A percentile compares a stretch with the other conserved stretches of the same genome.
phyloP scores from a whole-genome alignment of 2,888 invertebrate genomes.

The Linhomoeus sp. region DNA sequence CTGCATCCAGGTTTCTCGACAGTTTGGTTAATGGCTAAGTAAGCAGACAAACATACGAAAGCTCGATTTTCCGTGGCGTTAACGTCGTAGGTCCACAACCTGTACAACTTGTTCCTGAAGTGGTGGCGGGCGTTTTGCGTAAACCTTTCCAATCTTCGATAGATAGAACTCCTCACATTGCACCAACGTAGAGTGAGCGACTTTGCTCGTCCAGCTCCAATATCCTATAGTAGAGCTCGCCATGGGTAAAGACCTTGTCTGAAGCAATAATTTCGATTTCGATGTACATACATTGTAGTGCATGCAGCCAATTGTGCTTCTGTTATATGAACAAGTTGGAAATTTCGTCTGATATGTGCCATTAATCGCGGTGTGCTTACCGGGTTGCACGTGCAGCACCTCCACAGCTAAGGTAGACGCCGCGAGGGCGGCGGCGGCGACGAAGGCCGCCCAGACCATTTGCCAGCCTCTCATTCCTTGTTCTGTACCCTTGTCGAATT shows the following conservation, averaged over 20 bases:
- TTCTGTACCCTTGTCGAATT: too few relatives aligned
- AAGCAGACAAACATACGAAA: constrained; percentile 5
- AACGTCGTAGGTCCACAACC: constrained; percentile 21
- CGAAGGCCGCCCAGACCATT: too few relatives aligned
- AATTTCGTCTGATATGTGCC: too few relatives aligned
- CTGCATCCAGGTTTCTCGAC: neutral
- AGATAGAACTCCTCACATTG: constrained; percentile 9
- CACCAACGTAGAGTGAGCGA: constrained; percentile 25
- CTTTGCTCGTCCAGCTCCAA: constrained; percentile 16
- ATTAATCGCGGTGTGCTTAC: too few relatives aligned
- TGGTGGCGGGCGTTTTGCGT: neutral
- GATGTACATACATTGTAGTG: too few relatives aligned
- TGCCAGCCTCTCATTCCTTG: too few relatives aligned
- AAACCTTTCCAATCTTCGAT: neutral
- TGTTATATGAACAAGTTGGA: too few relatives aligned
- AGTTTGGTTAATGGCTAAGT: neutral
- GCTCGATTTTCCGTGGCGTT: constrained; percentile 22
- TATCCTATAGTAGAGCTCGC: constrained; percentile 16
- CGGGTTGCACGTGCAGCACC: too few relatives aligned
- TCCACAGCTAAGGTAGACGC: too few relatives aligned
- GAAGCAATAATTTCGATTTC: too few relatives aligned
- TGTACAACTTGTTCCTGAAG: constrained; percentile 6
- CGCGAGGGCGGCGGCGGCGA: too few relatives aligned
- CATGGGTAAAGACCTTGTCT: constrained; percentile 21
- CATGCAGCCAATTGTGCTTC: too few relatives aligned